Evolutionary conservation across 2,113 vertebrate genomes (phyloP).

Genomic region (Pseudopodoces humilis): DNA sequence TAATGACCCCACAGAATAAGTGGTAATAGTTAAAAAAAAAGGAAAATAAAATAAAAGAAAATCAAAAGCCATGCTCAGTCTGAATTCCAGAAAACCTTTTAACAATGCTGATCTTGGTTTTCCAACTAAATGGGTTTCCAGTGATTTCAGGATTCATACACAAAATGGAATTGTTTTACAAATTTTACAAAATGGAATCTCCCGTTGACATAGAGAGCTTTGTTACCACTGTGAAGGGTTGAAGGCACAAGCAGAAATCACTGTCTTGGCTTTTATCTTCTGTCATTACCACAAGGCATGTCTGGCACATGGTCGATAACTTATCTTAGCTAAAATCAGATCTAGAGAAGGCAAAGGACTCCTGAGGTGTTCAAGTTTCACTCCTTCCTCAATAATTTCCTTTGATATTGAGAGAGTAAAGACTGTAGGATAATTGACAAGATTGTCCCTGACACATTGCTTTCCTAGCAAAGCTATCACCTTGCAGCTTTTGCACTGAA

Average conservation of each 20-base stretch:
- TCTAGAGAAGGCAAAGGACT: background rate
- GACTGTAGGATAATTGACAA: background rate
- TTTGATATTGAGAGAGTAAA: background rate
- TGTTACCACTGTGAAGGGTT: background rate
- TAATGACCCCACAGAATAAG: background rate
- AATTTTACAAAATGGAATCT: background rate
- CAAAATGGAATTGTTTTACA: background rate
- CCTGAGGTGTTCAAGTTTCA: background rate
- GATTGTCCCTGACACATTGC: background rate
- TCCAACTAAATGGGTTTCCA: background rate
- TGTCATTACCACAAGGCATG: background rate
- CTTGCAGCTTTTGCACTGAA: background rate
- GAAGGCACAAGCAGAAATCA: background rate
- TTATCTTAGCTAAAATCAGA: background rate
- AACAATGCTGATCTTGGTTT: background rate
- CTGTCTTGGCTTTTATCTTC: background rate
- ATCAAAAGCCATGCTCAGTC: background rate
- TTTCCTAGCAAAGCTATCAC: background rate
- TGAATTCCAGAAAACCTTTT: background rate
- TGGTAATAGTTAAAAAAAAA: background rate
- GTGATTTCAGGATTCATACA: background rate
- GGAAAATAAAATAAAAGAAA: background rate
- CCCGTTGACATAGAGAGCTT: background rate
- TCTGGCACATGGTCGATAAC: background rate
- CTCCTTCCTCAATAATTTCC: background rate